Conservation (phyloP, 2,888 invertebrate genomes). For the Piscicola geometra region DNA sequence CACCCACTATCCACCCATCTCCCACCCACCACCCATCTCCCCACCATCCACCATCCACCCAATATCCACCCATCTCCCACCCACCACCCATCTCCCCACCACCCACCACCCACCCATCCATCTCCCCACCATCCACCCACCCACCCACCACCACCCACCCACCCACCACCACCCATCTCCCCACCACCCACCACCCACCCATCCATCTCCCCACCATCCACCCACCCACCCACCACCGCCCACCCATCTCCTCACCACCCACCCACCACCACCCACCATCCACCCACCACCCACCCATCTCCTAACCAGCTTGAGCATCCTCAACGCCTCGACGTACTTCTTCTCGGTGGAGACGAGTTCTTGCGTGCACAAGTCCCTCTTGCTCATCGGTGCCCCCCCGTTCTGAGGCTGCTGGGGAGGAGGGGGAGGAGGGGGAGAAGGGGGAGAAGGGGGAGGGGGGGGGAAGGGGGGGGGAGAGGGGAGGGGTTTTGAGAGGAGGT, state of each 20-base stretch:
- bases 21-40: no score
- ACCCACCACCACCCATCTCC: no score
- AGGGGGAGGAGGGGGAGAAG: background rate
- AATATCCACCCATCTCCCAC: no score
- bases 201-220: no score
- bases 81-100: no score
- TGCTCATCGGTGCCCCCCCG: conserved; percentile 21
- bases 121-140: no score
- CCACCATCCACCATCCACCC: no score
- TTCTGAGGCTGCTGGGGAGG: conserved; percentile 3
- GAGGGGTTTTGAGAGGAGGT: background rate
- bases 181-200: no score
- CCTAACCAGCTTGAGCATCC: conserved; percentile 24
- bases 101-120: no score
- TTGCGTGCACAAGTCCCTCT: conserved; percentile 33
- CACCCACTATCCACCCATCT: no score
- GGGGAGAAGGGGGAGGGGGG: background rate
- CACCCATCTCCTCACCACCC: no score
- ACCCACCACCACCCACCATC: conserved; percentile 18
- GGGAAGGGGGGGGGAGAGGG: background rate
- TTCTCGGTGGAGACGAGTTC: conserved; percentile 33
- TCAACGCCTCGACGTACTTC: conserved; percentile 33
- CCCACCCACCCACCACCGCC: background rate
- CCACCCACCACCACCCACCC: no score
- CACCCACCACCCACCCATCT: background rate